Base-by-base conservation (phyloP, 2,888 invertebrate species). In the Empis stercorea region DNA sequence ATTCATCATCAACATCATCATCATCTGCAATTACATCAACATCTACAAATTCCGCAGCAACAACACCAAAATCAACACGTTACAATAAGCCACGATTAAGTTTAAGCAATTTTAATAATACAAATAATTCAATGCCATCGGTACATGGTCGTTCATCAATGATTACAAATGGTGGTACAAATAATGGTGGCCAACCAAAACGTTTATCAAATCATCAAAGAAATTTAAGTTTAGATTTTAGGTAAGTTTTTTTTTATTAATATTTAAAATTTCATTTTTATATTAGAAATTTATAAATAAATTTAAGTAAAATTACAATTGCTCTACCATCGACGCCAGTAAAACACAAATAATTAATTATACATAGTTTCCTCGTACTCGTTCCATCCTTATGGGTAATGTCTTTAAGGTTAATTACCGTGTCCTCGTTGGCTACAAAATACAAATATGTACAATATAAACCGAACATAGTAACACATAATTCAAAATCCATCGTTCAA, bases 151-250 rank as follows among this genome's bases (percentile, higher is more conserved):
- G 69, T 17, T 61, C 65, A 13, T 46, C 53, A n/a, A 46, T 47
- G 3, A 34, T n/a, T 34, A 32, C 13, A 11, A 45, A 43, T 46
- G 55, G 52, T 46, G 55, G 52, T 7, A 50, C 55, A 27, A 57
- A 60, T 56, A 52, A 52, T 48, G 48, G 51, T 6, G 51, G 50
- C 40, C 56, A 54, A 46, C 64, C 66, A 4, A 68, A 67, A 49
- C 61, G 69, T 44, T 56, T 66, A 52, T 69, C 74, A 51, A 70
- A 73, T 46, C 89, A 91, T 72, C 89, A 89, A 71, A 79, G 89
- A 66, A 89, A 91, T 72, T 79, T 88, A 62, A 89, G 88, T 65
- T 75, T 89, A 68, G 89, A 89, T 71, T 88, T 89, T 71, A 84
- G 87, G 88, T 88, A 52, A 65, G 66, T 60, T 17, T 5, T 9